Evolutionary conservation across 2,113 vertebrate species (phyloP), one percentile per base, ranked within the genome.

Genomic region (Lagopus leucura): DNA sequence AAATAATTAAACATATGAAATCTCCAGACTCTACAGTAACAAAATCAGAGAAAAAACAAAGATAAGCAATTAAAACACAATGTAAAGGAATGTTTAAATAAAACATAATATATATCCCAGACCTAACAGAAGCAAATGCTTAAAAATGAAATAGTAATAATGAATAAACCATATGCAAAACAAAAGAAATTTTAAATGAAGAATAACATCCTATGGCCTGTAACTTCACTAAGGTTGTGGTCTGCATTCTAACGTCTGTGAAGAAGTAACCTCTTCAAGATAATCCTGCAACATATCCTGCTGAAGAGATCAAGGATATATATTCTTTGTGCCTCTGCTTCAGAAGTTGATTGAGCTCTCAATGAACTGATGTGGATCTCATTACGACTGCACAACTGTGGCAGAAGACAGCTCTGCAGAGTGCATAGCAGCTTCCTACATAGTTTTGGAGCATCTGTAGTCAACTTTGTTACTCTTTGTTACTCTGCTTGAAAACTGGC

Each of bases 381-480:
- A 32, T 14, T 2, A 2, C n/a, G 30, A 6, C 40, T 48, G 40
- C 10, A 61, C 17, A 8, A 54, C 45, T 43, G 19, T 19, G 17
- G n/a, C 67, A 55, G 16, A 63, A 63, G 61, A 38, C 21, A 82
- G 32, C 54, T 50, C 27, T 0, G 1, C 32, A 22, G 32, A 6
- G 65, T 16, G 15, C 13, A 1, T 61, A 17, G 15, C 38, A 63
- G n/a, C 30, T 82, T 72, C 28, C 11, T 16, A 34, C 50, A 32
- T 3, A 38, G 9, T 67, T 85, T 48, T 32, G 81, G 28, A 76
- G 32, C 4, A 38, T 20, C n/a, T 1, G 0, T 0, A 0, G 25
- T 48, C 57, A 60, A 32, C 28, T 79, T 34, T 63, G 32, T 50
- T 50, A 12, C n/a, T 50, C 22, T 61, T 34, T 63, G 32, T 50